These are phyloP conservation scores for Acropternis orthonyx DNA, from an alignment of 2,797 vertebrate species.

Conservation along the genomic window DNA sequence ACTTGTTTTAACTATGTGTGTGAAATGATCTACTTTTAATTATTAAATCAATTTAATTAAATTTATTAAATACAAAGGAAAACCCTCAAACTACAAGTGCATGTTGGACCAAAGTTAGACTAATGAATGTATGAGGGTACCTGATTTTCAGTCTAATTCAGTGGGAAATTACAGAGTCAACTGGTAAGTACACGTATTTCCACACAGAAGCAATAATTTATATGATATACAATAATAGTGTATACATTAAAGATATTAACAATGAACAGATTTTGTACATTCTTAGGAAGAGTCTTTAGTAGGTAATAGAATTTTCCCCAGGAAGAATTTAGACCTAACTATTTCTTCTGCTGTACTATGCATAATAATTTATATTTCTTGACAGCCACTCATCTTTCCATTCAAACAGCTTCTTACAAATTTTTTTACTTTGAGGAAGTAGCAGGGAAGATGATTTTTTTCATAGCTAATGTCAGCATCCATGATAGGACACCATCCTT, in stretches of 20 bases:
- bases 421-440: neutral
- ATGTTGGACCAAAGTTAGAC: neutral
- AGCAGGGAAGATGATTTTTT: neutral
- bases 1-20: neutral
- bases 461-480: neutral
- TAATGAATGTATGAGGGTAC: fast-evolving
- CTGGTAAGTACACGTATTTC: neutral
- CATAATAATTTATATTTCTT: neutral
- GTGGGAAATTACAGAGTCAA: neutral
- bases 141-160: neutral
- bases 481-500: neutral
- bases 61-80: no score
- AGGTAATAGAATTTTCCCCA: neutral
- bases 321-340: neutral
- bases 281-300: neutral
- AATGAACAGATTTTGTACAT: neutral
- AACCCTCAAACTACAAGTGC: neutral
- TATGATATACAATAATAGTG: neutral
- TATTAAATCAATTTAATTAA: no score
- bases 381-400: neutral
- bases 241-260: neutral
- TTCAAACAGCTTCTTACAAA: neutral
- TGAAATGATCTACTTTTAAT: neutral
- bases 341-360: neutral
- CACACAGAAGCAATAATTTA: neutral